Percentiles rank a stretch among this genome's conserved stretches.
Conservation (phyloP, 2,888 invertebrate genomes). For the Euplexia lucipara region DNA sequence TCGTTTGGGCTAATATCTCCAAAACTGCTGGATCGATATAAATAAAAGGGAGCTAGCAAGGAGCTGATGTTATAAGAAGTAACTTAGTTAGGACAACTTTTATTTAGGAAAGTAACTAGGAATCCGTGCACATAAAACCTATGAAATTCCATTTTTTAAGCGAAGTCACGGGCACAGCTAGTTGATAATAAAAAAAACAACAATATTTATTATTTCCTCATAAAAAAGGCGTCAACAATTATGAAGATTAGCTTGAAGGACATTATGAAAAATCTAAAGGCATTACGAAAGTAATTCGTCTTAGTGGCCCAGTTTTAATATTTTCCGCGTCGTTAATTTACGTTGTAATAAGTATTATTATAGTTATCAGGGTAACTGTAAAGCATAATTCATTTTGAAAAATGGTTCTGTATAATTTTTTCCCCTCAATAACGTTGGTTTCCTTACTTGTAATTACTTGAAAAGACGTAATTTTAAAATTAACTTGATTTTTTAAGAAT, state of each 20-base stretch:
- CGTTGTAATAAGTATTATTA: constrained; percentile 57
- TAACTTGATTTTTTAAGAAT: too few species aligned
- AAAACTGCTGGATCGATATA: too few species aligned
- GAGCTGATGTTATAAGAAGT: too few species aligned
- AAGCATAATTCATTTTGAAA: constrained; percentile 33
- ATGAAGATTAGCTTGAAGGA: constrained; percentile 52
- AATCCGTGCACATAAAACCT: too few species aligned
- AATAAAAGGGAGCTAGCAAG: too few species aligned
- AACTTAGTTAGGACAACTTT: too few species aligned
- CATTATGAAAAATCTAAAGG: constrained; percentile 55
- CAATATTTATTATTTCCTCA: constrained; percentile 5
- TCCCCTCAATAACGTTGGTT: not conserved
- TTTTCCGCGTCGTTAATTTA: constrained; percentile 61
- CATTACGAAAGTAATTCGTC: constrained; percentile 58
- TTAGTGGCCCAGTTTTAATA: constrained; percentile 56
- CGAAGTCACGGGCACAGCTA: too few species aligned
- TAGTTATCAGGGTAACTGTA: constrained; percentile 40
- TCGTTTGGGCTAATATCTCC: too few species aligned
- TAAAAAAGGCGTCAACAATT: constrained; percentile 26
- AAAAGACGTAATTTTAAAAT: too few species aligned
- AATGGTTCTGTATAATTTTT: constrained; percentile 36
- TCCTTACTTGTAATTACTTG: too few species aligned
- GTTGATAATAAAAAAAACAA: not conserved
- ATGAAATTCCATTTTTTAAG: too few species aligned
- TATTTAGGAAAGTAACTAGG: too few species aligned